Evolutionary conservation across 2,888 invertebrate genomes (phyloP), one percentile per base, ranked within the genome.

Genomic region (Ypsolopha sequella): DNA sequence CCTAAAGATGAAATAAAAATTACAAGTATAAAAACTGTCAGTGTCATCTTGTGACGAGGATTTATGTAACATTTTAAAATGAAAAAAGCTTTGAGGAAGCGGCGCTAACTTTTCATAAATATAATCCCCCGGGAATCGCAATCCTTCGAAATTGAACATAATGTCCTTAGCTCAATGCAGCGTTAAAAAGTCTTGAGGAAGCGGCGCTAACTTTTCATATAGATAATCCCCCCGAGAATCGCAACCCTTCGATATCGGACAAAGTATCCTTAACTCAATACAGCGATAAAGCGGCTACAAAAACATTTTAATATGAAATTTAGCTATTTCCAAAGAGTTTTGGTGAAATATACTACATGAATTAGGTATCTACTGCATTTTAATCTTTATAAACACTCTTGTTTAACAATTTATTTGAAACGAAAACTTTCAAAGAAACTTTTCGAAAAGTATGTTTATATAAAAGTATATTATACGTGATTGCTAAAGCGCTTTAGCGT

Each of bases 151-250:
- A 52, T 8, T 14, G 8, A 13, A 14, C n/a, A 41, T 7, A 13
- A 9, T 14, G 24, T 14, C 43, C 8, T 7, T 43, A 24, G 24
- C 24, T 24, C 24, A 24, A 24, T 24, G 24, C 24, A 24, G 24
- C 24, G 24, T 24, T 24, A 24, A 24, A 4, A 24, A 24, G 24
- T 24, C 24, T 46, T 65, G 68, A 60, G 60, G 59, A 61, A 61
- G 62, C 77, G 80, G 80, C 82, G 82, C 80, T 79, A 73, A 71
- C 70, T 70, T 73, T 66, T 60, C 60, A 62, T 67, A 73, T 73
- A 52, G 58, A 60, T 78, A 78, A 82, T 24, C 80, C 82, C 73
- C 70, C 13, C 48, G 63, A 74, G 79, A 69, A 63, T 73, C 63
- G 66, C 66, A 78, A 76, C 74, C 73, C 72, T 72, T 76, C 65